These are phyloP conservation scores for Muntiacus muntjak DNA, from an alignment of 2,113 vertebrate species.

Conservation along the genomic window DNA sequence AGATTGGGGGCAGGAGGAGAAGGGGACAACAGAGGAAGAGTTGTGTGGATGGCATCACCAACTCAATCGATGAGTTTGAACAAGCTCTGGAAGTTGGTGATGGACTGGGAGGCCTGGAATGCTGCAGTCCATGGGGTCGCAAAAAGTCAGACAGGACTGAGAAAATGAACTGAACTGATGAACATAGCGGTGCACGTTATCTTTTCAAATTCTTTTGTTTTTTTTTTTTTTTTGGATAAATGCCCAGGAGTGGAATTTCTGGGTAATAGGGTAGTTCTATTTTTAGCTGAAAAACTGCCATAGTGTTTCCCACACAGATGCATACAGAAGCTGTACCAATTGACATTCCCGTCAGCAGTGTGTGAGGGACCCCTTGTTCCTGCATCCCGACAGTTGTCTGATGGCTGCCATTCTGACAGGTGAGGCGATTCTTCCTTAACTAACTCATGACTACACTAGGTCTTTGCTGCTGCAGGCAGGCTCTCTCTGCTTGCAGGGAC, in stretches of 20 bases:
- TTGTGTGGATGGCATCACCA: background rate
- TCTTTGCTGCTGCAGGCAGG: fast-evolving
- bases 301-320: background rate
- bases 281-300: background rate
- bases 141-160: fast-evolving
- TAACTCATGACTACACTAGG: background rate
- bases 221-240: background rate
- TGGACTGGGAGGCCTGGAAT: background rate
- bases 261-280: background rate
- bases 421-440: background rate
- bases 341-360: background rate
- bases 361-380: background rate
- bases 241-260: background rate
- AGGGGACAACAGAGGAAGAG: background rate
- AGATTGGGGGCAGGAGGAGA: background rate
- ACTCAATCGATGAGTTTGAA: background rate
- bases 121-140: fast-evolving
- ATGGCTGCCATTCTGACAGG: background rate
- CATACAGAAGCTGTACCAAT: fast-evolving
- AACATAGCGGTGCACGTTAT: fast-evolving
- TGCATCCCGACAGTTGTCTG: background rate
- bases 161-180: fast-evolving
- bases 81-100: background rate
- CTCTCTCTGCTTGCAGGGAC: background rate
- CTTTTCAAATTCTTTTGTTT: background rate